phyloP scores from a whole-genome alignment of 2,888 invertebrate genomes.

The Machimus rusticus region DNA sequence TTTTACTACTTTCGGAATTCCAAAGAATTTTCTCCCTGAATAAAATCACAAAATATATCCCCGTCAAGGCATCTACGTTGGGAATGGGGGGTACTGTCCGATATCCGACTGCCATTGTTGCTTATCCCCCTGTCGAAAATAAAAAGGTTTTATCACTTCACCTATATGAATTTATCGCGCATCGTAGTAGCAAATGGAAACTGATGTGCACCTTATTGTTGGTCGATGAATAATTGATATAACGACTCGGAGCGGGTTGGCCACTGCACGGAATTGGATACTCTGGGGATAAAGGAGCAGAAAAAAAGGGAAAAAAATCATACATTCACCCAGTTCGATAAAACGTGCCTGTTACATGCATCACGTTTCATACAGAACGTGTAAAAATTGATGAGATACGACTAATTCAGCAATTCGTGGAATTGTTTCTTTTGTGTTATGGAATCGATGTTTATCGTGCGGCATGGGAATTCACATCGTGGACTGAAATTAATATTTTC shows the following conservation, averaged over 20 bases:
- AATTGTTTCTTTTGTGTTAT: conserved; percentile 25
- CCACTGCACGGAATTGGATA: background rate
- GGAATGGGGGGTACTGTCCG: background rate
- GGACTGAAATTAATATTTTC: background rate
- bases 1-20: background rate
- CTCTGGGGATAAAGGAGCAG: background rate
- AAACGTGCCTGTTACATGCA: conserved; percentile 18
- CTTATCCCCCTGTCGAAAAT: background rate
- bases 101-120: background rate
- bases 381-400: conserved; percentile 22
- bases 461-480: background rate
- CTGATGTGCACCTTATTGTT: conserved; percentile 19
- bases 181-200: conserved; percentile 5
- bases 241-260: background rate
- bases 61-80: background rate
- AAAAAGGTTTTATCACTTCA: background rate
- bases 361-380: conserved; percentile 32
- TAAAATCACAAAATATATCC: background rate
- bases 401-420: conserved; percentile 26
- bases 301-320: background rate
- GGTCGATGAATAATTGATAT: conserved; percentile 28
- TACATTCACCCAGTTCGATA: background rate
- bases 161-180: conserved; percentile 17
- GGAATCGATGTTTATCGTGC: background rate
- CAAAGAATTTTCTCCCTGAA: background rate